Evolutionary conservation across 2,888 invertebrate species (phyloP).

Genomic region (Cheilosia grossa): DNA sequence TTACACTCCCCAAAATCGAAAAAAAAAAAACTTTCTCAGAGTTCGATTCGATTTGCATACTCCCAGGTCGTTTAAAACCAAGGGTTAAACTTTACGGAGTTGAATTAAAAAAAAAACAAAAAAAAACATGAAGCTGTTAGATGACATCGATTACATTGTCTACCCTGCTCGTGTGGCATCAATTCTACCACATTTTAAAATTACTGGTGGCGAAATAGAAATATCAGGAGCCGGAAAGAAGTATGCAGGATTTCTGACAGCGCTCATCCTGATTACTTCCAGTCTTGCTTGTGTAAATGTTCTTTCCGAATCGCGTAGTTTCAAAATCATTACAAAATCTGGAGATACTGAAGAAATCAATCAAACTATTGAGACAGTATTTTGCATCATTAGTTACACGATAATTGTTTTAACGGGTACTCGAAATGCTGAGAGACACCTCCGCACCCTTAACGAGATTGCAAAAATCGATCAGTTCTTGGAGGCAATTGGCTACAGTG

Average conservation of each 20-base stretch:
- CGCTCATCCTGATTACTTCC: conserved; percentile 66
- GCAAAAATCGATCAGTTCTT: conserved; percentile 77
- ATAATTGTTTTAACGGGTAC: conserved; percentile 77
- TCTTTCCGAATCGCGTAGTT: conserved; percentile 75
- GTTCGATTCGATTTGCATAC: background rate
- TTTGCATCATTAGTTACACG: conserved; percentile 78
- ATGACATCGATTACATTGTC: conserved; percentile 75
- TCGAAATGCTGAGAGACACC: conserved; percentile 76
- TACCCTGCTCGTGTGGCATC: conserved; percentile 74
- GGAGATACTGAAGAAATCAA: conserved; percentile 79
- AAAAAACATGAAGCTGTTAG: conserved; percentile 76
- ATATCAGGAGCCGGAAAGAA: conserved; percentile 69
- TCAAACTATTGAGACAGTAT: conserved; percentile 78
- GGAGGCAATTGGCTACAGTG: conserved; percentile 74
- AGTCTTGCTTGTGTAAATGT: conserved; percentile 75
- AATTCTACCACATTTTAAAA: conserved; percentile 76
- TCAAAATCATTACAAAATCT: conserved; percentile 76
- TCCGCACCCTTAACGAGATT: conserved; percentile 77
- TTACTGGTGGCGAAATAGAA: conserved; percentile 64
- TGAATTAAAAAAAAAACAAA: background rate
- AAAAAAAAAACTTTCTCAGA: background rate
- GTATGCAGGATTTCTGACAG: conserved; percentile 75
- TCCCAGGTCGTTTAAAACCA: background rate
- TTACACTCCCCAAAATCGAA: background rate
- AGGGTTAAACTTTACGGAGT: background rate